Evolutionary conservation across 1,140 invertebrate species (phyloP).

Genomic region (Vanessa atalanta): DNA sequence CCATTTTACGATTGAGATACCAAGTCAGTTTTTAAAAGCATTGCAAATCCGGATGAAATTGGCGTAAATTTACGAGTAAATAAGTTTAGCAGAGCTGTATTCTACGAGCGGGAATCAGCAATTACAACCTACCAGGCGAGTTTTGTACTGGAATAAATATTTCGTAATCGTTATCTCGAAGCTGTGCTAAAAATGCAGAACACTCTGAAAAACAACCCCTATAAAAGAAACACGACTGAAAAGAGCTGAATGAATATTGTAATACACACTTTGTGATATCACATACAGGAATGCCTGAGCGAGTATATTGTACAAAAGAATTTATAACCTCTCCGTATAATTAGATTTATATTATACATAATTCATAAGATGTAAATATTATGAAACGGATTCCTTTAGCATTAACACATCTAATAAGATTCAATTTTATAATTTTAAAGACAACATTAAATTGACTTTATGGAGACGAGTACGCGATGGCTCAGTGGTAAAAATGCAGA

Average conservation of each 20-base stretch:
- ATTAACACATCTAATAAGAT: too few relatives aligned
- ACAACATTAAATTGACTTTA: too few relatives aligned
- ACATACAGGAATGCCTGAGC: background rate
- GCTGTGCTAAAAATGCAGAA: background rate
- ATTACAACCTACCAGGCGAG: background rate
- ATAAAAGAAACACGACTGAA: background rate
- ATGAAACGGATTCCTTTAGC: too few relatives aligned
- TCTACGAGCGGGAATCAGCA: background rate
- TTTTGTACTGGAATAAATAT: background rate
- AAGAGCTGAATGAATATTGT: constrained; percentile 3
- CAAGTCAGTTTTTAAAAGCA: background rate
- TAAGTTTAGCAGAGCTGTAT: constrained; percentile 5
- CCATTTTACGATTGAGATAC: too few relatives aligned
- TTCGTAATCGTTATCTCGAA: background rate
- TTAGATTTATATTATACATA: too few relatives aligned
- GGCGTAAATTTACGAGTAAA: constrained; percentile 9
- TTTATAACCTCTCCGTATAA: too few relatives aligned
- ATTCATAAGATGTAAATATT: too few relatives aligned
- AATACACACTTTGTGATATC: background rate
- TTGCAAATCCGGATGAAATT: background rate
- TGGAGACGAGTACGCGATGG: too few relatives aligned
- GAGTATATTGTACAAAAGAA: background rate
- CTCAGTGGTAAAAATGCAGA: too few relatives aligned
- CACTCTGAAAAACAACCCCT: background rate
- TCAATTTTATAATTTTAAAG: too few relatives aligned